A percentile compares a stretch with the other conserved stretches of the same genome.
Evolutionary conservation across 2,797 vertebrate genomes (phyloP).

Genomic region (Phyllotis vaccarum): DNA sequence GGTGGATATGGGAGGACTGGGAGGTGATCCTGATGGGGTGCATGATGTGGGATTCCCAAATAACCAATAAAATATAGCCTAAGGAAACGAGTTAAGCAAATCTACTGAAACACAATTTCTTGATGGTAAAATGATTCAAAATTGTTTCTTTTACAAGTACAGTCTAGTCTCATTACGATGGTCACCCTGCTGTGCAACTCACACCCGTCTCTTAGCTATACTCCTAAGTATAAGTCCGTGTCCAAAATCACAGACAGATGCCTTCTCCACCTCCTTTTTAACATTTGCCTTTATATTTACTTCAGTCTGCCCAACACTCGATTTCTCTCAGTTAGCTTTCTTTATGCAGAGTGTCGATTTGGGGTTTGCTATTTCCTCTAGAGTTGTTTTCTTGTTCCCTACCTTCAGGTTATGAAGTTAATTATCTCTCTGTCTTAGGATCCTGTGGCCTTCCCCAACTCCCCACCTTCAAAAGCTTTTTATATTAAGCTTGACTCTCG

Average conservation of each 20-base stretch:
- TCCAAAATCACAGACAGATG: background rate
- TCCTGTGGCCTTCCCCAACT: background rate
- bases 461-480: background rate
- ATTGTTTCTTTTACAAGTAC: background rate
- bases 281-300: background rate
- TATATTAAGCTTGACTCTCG: background rate
- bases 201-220: background rate
- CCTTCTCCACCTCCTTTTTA: background rate
- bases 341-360: conserved; percentile 16
- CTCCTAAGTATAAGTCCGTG: background rate
- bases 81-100: background rate
- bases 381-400: background rate
- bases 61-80: background rate
- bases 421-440: conserved; percentile 58
- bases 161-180: background rate
- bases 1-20: background rate
- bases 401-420: conserved; percentile 1
- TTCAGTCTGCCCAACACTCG: conserved; percentile 14
- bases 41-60: background rate
- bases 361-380: conserved; percentile 52
- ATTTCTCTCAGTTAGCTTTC: conserved; percentile 18
- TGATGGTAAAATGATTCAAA: background rate
- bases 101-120: background rate
- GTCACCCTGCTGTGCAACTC: background rate
- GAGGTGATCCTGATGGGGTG: background rate